Evolutionary conservation across 2,888 invertebrate genomes (phyloP), one percentile per base, ranked within the genome.

Genomic region (Gisinianus flammeolus): DNA sequence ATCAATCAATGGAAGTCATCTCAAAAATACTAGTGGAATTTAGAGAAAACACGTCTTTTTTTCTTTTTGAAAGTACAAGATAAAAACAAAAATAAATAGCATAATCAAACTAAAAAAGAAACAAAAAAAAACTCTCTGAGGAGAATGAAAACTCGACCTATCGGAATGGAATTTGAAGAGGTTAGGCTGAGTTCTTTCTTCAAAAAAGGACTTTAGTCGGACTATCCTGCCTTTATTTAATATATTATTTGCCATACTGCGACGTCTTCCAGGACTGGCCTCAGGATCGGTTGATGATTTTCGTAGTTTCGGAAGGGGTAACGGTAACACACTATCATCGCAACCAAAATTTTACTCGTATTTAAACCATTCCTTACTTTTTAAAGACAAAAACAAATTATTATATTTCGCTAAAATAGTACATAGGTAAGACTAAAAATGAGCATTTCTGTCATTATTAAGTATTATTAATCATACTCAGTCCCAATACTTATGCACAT

Each of bases 211-310:
- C 81, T 81, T 84, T 71, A 85, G 81, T 66, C 82, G 81, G 76
- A 84, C 76, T 73, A 85, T 85, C 62, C 85, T 80, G 30, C 85
- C 85, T 82, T 83, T 83, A 24, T 84, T 83, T 56, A 85, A 82
- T 80, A 85, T 82, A 86, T 87, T 86, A 70, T 81, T 69, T 52
- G 81, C 80, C 62, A 84, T 80, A 77, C 84, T 84, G 78, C 85
- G 79, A 78, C 85, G 79, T 62, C 85, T 82, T 71, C 82, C 82
- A 44, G 80, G 77, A 78, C 72, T 79, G 76, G 81, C 79, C 75
- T 78, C 79, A 74, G 79, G 79, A 79, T 79, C 81, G 70, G 81
- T 77, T 77, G 82, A 71, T 24, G 76, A 76, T 26, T 76, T 76
- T 30, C 70, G 76, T 24, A 76, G 58, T 1, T 19, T n/a, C 44